A percentile compares a stretch with the other conserved stretches of the same genome.
Evolutionary conservation across 2,113 vertebrate genomes (phyloP).

Genomic region (Mesocricetus auratus): DNA sequence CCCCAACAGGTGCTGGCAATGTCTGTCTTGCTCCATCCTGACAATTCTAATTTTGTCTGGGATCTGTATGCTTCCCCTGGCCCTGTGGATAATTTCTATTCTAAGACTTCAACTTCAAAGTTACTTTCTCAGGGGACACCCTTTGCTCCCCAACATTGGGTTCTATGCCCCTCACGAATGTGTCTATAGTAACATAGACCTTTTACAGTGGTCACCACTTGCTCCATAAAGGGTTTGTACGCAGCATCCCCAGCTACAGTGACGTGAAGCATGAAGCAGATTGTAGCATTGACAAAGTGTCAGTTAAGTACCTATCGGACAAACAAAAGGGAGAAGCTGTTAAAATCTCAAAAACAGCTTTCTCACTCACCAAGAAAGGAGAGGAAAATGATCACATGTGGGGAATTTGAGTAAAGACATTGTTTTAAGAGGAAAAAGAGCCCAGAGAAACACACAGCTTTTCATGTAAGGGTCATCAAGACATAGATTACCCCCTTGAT

Average conservation of each 20-base stretch:
- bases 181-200: fast-evolving
- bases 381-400: neutral
- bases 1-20: fast-evolving
- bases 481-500: neutral
- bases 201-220: neutral
- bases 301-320: neutral
- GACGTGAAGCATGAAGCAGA: neutral
- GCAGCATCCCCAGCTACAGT: fast-evolving
- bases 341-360: neutral
- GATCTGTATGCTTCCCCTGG: neutral
- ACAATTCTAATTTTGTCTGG: neutral
- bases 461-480: neutral
- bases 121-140: neutral
- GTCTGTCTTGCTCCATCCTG: neutral
- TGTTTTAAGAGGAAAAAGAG: slow-evolving; percentile 18
- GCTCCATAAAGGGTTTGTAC: fast-evolving
- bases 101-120: neutral
- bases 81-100: neutral
- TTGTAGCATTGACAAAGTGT: neutral
- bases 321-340: neutral
- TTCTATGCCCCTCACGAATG: neutral
- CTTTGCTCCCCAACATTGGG: neutral
- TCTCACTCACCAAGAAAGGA: neutral
- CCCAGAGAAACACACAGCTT: neutral
- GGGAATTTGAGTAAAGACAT: neutral